phyloP scores from a whole-genome alignment of 2,797 vertebrate species.

The Rhincodon typus region DNA sequence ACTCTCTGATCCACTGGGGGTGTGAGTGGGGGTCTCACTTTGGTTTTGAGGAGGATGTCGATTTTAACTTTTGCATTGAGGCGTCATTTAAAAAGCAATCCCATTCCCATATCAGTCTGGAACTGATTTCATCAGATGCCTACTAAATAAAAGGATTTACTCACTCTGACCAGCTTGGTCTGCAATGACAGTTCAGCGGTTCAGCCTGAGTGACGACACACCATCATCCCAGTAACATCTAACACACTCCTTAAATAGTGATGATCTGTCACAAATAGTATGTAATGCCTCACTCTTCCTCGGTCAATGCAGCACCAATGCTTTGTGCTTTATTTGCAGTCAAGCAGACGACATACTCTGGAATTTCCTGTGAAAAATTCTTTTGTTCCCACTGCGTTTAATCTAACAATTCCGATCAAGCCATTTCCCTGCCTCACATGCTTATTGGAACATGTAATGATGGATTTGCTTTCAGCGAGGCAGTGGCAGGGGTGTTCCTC shows the following conservation, averaged over 20 bases:
- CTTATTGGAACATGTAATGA: not conserved
- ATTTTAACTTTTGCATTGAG: no score
- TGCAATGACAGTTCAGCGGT: not conserved
- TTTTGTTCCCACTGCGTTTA: not conserved
- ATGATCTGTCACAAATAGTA: not conserved
- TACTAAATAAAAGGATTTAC: not conserved
- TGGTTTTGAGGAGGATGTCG: not conserved
- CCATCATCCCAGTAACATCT: not conserved
- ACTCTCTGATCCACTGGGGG: not conserved
- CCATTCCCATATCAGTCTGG: not conserved
- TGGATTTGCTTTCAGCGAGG: not conserved
- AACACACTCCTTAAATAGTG: not conserved
- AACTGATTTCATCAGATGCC: not conserved
- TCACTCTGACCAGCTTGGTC: not conserved
- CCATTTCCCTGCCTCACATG: not conserved
- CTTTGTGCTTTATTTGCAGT: not conserved
- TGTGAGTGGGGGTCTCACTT: not conserved
- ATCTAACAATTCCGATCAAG: not conserved
- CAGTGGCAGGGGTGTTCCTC: not conserved
- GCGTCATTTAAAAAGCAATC: not conserved
- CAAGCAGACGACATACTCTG: not conserved
- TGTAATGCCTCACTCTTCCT: not conserved
- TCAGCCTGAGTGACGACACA: not conserved
- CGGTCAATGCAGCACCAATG: not conserved
- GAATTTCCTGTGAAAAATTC: not conserved